Evolutionary conservation across 2,113 vertebrate genomes (phyloP).

Genomic region (Rhinogobius similis): DNA sequence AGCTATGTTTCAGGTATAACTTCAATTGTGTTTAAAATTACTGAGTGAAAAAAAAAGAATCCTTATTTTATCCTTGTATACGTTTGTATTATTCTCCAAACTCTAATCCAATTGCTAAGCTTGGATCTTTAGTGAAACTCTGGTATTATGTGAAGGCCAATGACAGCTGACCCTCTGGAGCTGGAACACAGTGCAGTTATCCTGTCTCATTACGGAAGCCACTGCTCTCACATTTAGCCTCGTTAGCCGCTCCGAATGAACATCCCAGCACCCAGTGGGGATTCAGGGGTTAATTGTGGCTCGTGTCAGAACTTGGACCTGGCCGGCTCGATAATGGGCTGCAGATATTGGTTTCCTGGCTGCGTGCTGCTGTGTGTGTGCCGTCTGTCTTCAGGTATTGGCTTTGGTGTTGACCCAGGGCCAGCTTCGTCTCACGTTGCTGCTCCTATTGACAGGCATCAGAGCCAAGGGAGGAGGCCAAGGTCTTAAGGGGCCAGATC

Average conservation of each 20-base stretch:
- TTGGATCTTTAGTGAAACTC: conserved; percentile 36
- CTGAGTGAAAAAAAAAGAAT: not conserved
- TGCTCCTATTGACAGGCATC: conserved; percentile 65
- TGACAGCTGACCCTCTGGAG: conserved; percentile 61
- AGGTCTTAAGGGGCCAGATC: conserved; percentile 39
- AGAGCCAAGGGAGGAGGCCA: conserved; percentile 54
- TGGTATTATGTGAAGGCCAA: conserved; percentile 58
- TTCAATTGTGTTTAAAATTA: not conserved
- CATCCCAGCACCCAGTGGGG: conserved; percentile 61
- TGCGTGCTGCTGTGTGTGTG: conserved; percentile 41
- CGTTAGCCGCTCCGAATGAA: conserved; percentile 68
- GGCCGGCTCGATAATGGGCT: conserved; percentile 73
- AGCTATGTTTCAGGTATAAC: not conserved
- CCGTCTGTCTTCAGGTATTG: conserved; percentile 67
- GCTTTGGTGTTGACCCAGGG: conserved; percentile 76
- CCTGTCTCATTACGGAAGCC: conserved; percentile 72
- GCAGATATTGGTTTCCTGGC: conserved; percentile 70
- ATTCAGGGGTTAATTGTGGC: conserved; percentile 77
- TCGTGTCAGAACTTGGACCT: conserved; percentile 72
- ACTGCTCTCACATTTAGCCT: conserved; percentile 74
- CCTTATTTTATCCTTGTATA: not conserved
- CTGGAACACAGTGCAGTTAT: conserved; percentile 59
- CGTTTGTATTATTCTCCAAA: conserved; percentile 4
- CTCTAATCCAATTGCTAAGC: conserved; percentile 35
- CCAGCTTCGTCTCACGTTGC: conserved; percentile 57